A percentile compares a stretch with the other conserved stretches of the same genome.
Evolutionary conservation across 2,888 invertebrate genomes (phyloP).

Genomic region (Dasysyrphus tricinctus): DNA sequence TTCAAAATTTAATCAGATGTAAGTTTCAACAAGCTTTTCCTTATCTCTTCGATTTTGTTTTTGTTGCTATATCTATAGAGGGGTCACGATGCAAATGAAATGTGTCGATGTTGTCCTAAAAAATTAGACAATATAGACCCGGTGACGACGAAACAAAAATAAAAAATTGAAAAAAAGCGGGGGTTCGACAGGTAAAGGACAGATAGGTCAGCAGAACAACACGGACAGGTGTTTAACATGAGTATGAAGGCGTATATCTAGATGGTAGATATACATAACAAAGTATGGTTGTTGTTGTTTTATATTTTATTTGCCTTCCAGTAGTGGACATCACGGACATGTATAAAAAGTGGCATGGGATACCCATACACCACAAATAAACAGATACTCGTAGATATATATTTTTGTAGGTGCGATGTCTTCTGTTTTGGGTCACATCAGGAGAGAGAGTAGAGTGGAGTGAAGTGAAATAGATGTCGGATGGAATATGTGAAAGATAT

Average conservation of each 20-base stretch:
- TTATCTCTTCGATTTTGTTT: slow-evolving; percentile 44
- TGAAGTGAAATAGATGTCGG: slow-evolving; percentile 53
- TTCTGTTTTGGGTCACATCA: background rate
- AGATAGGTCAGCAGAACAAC: slow-evolving; percentile 65
- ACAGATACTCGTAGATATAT: background rate
- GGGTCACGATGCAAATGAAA: slow-evolving; percentile 52
- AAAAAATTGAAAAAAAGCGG: slow-evolving; percentile 6
- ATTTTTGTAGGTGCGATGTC: slow-evolving; percentile 2
- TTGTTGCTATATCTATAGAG: slow-evolving; percentile 3
- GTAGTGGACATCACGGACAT: slow-evolving; percentile 21
- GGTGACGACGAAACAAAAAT: background rate
- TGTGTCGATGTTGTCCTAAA: slow-evolving; percentile 55
- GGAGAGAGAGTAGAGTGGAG: background rate
- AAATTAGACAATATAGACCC: slow-evolving; percentile 4
- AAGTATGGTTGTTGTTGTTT: background rate
- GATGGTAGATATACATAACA: background rate
- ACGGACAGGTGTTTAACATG: slow-evolving; percentile 73
- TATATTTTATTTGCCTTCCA: slow-evolving; percentile 26
- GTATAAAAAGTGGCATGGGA: slow-evolving; percentile 40
- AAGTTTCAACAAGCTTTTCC: slow-evolving; percentile 60
- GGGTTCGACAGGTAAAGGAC: slow-evolving; percentile 22
- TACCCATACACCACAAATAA: slow-evolving; percentile 17
- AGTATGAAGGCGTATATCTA: slow-evolving; percentile 59
- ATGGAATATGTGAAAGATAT: slow-evolving; percentile 62
- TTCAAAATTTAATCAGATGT: slow-evolving; percentile 55